Evolutionary conservation across 2,113 vertebrate species (phyloP), one percentile per base, ranked within the genome.

Genomic region (Coreoperca whiteheadi): DNA sequence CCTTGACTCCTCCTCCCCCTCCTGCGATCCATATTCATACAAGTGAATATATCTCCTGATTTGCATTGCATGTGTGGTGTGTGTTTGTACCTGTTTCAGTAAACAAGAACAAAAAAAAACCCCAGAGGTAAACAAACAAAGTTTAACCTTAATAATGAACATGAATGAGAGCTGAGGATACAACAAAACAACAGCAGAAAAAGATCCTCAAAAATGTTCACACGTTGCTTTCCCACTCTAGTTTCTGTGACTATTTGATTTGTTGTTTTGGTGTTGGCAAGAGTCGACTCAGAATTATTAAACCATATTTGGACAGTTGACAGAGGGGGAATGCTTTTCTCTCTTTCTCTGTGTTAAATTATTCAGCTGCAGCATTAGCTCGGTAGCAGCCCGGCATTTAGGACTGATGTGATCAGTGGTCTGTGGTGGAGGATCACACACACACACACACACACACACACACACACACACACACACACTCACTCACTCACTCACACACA

Each of bases 301-400:
- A 74, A 70, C 8, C 15, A 34, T 82, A 32, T 77, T 66, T 70
- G 59, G 65, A 64, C 64, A 75, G 67, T 61, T 84, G 79, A 88
- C 46, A 43, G 85, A 76, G 71, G 63, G 68, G 23, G 28, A 77
- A 20, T 11, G 16, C 74, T 83, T 84, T 67, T 53, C 79, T 73
- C 34, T 85, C 66, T 85, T 68, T 85, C 57, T 63, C 74, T 85
- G 39, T 80, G 78, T 88, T 94, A 72, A 95, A 93, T 95, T 86
- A 93, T 93, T 91, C 71, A 93, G 76, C 78, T 83, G 77, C 80
- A 84, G 91, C 86, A 82, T 94, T 91, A 92, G 92, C 90, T 94
- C 90, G 67, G 85, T 93, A 82, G 88, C 90, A 91, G 82, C 56
- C 16, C 81, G 30, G 77, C 37, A 59, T 80, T 86, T 72, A 74